Evolutionary conservation across 2,888 invertebrate species (phyloP).

Genomic region (Halictus ligatus): DNA sequence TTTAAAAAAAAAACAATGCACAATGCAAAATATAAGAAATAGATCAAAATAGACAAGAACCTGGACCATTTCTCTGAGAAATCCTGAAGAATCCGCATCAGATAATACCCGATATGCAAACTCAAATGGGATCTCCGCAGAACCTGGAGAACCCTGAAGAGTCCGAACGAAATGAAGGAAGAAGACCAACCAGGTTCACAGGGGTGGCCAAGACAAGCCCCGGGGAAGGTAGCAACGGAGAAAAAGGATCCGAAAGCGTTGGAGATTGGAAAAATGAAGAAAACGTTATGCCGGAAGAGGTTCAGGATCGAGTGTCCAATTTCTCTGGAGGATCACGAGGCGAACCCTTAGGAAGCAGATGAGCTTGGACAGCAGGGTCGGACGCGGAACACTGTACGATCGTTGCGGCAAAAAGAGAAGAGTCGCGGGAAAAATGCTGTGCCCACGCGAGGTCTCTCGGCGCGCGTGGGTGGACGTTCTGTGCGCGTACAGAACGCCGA

Average conservation of each 20-base stretch:
- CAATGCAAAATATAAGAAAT: too few species aligned
- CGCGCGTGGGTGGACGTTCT: constrained; percentile 45
- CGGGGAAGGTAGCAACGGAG: neutral
- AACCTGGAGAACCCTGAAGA: neutral
- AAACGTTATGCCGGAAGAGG: neutral
- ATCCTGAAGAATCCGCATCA: too few species aligned
- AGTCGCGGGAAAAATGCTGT: neutral
- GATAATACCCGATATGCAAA: neutral
- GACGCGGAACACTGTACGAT: neutral
- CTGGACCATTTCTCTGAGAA: too few species aligned
- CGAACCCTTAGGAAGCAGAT: neutral
- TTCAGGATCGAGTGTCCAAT: neutral
- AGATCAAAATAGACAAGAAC: too few species aligned
- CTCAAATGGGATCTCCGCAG: neutral
- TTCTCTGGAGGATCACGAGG: neutral
- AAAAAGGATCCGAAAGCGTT: neutral
- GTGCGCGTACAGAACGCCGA: constrained; percentile 23
- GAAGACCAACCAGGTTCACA: neutral
- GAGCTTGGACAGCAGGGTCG: neutral
- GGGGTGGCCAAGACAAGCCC: neutral
- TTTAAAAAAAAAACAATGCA: too few species aligned
- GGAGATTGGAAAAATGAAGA: neutral
- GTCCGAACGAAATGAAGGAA: neutral
- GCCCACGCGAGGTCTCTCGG: neutral
- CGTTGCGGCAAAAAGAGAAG: neutral